A percentile compares a stretch with the other conserved stretches of the same genome.
Evolutionary conservation across 2,888 invertebrate species (phyloP).

Genomic region (Parascotia fuliginaria): DNA sequence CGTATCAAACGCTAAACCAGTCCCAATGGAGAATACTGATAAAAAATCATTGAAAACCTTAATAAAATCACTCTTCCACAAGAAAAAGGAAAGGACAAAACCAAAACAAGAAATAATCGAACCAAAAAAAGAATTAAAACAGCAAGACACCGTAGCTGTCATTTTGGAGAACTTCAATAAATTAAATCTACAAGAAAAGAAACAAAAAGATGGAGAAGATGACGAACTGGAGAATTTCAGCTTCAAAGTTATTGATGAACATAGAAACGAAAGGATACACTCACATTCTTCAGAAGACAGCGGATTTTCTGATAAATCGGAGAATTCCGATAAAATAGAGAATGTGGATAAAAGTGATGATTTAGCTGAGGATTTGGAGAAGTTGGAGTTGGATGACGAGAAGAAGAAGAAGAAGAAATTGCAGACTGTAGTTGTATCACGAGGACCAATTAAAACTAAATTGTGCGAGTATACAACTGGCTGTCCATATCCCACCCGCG

Average conservation of each 20-base stretch:
- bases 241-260: constrained; percentile 58
- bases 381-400: constrained; percentile 41
- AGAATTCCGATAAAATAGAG: constrained; percentile 16
- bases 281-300: constrained; percentile 75
- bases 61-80: constrained; percentile 37
- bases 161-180: constrained; percentile 56
- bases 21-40: constrained; percentile 61
- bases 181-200: constrained; percentile 28
- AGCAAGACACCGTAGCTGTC: constrained; percentile 40
- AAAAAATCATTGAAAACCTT: constrained; percentile 58
- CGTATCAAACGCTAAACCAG: constrained; percentile 47
- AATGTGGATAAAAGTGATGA: constrained; percentile 11
- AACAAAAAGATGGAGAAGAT: constrained; percentile 48
- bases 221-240: constrained; percentile 64
- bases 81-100: constrained; percentile 52
- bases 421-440: constrained; percentile 47
- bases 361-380: constrained; percentile 16
- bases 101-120: constrained; percentile 16
- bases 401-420: constrained; percentile 50
- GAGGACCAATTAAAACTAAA: constrained; percentile 46
- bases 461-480: neutral
- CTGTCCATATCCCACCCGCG: constrained; percentile 20
- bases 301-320: constrained; percentile 61
- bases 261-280: constrained; percentile 54
- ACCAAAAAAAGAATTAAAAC: constrained; percentile 11